Percentiles rank a stretch among this genome's conserved stretches.
Evolutionary conservation across 1,140 invertebrate species (phyloP).

Genomic region (Drosophila persimilis): DNA sequence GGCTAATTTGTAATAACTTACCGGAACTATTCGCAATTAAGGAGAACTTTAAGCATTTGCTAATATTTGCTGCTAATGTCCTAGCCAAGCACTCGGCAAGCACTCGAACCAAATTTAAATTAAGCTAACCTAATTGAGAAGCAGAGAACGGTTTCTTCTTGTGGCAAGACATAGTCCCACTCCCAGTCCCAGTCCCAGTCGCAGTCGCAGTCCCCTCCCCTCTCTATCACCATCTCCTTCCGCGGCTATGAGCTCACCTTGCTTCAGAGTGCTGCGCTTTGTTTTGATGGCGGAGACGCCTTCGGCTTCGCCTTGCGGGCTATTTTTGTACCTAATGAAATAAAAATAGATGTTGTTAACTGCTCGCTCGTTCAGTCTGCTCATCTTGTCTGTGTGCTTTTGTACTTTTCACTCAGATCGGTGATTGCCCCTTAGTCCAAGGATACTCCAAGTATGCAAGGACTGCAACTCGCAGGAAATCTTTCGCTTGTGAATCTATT

Average conservation of each 20-base stretch:
- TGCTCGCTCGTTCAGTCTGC: conserved; percentile 33
- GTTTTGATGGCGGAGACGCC: conserved; percentile 37
- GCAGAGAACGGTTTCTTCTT: conserved; percentile 32
- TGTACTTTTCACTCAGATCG: conserved; percentile 27
- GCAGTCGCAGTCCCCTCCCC: neutral
- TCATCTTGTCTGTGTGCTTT: conserved; percentile 21
- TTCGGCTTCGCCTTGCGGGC: conserved; percentile 42
- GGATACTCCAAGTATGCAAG: conserved; percentile 5
- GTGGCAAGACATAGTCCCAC: conserved; percentile 7
- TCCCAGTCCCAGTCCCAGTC: neutral
- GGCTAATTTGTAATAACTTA: conserved; percentile 54
- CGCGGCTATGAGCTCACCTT: neutral
- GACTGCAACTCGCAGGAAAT: conserved; percentile 4
- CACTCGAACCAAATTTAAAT: conserved; percentile 76
- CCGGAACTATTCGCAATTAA: conserved; percentile 15
- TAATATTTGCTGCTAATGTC: conserved; percentile 66
- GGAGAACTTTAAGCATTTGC: conserved; percentile 46
- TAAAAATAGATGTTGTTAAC: conserved; percentile 70
- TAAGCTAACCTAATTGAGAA: conserved; percentile 73
- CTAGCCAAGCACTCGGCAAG: conserved; percentile 48
- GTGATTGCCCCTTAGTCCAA: conserved; percentile 14
- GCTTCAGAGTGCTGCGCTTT: conserved; percentile 35
- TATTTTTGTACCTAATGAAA: conserved; percentile 80
- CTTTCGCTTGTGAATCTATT: conserved; percentile 1
- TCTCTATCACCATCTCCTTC: neutral